phyloP scores from a whole-genome alignment of 2,888 invertebrate species.

The Heteropelma amictum region DNA sequence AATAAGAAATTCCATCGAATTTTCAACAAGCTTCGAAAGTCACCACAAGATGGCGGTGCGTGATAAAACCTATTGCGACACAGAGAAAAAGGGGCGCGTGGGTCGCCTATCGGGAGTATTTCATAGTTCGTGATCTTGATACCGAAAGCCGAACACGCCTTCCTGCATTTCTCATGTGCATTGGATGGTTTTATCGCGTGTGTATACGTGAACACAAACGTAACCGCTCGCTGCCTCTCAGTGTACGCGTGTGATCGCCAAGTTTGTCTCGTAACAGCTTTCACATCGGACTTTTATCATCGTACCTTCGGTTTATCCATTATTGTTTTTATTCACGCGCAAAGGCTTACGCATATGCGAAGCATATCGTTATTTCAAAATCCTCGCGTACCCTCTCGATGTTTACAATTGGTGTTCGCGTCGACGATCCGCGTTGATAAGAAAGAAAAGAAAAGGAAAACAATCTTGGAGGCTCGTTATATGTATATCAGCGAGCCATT shows the following conservation, averaged over 20 bases:
- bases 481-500: constrained; percentile 60
- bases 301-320: constrained; percentile 11
- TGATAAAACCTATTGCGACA: not conserved
- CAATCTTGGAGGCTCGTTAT: constrained; percentile 5
- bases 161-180: constrained; percentile 37
- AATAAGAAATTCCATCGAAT: not conserved
- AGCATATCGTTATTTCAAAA: constrained; percentile 13
- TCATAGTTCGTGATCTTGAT: constrained; percentile 29
- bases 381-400: constrained; percentile 10
- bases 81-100: constrained; percentile 6
- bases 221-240: not conserved
- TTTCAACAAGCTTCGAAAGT: not conserved
- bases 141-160: constrained; percentile 53
- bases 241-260: constrained; percentile 27
- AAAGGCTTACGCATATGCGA: not conserved
- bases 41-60: not conserved
- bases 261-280: constrained; percentile 56
- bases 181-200: not conserved
- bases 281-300: constrained; percentile 47
- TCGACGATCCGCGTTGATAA: constrained; percentile 12
- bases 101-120: not conserved
- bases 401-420: constrained; percentile 31
- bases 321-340: not conserved
- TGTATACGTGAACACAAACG: not conserved
- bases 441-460: constrained; percentile 13